Evolutionary conservation across 2,888 invertebrate genomes (phyloP), one percentile per base, ranked within the genome.

Genomic region (Patella ulyssiponensis): DNA sequence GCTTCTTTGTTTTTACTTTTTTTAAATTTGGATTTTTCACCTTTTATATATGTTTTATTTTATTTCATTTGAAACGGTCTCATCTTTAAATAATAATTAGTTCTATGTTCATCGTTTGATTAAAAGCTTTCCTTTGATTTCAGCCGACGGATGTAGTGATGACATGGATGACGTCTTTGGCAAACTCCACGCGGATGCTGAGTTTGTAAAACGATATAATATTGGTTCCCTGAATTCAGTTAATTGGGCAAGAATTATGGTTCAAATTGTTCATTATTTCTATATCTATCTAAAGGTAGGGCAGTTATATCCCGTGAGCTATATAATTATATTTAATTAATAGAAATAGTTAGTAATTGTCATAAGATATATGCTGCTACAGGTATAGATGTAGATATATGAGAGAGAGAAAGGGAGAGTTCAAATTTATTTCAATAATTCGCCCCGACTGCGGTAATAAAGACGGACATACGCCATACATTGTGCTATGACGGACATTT

Each of bases 61-160:
- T 15, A 17, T 58, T 75, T 54, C 17, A n/a, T 71, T 69, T 75
- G 7, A 9, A 7, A 44, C 9, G 9, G 44, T 9, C 7, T 9
- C 44, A 44, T 23, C 20, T 23, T 4, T 44, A 44, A 44, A 44
- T 44, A 9, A 64, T 64, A 20, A n/a, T n/a, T 20, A 64, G 9
- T 12, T 20, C 7, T 9, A 64, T 9, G n/a, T 9, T 64, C 64
- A 9, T 7, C 7, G 1, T 71, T 3, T 71, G 9, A 71, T n/a
- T n/a, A 23, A n/a, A 44, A 71, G 44, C n/a, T 9, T 44, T 2
- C 71, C 1, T 70, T 54, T 64, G 20, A 75, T 76, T 81, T 51
- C 79, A 92, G 92, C 89, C 71, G 92, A 93, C 73, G 93, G 93
- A 3, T 91, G 90, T 3, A 92, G 92, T 7, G 93, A 93, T 87